Base-by-base conservation (phyloP, 1,140 invertebrate species). In the Bombus sibiricus region DNA sequence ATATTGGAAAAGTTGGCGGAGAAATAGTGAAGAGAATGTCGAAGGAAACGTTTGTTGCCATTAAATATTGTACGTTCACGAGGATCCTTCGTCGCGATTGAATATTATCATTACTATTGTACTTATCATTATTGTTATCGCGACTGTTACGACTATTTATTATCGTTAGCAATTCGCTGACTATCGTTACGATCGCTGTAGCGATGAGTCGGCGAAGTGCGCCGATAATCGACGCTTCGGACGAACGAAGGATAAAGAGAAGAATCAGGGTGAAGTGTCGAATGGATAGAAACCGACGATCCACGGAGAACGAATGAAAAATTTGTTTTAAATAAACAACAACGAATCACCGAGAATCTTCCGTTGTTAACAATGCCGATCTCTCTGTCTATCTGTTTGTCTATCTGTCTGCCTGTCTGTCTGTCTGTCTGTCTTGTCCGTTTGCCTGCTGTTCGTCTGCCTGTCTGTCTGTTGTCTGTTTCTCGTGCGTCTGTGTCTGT, bases 281-380 rank as follows among this genome's bases (percentile, higher is more conserved):
- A 37, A 53, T 53, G 25, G 64, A 64, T n/a, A 28, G 22, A 53
- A n/a, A 59, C 3, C 43, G 13, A 68, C 28, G 41, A 34, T 25
- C 25, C 41, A 41, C 34, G 68, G 37, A 57, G 34, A 59, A 41
- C 37, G 81, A 80, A 78, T 28, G 39, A 32, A 28, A 59, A 57
- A 89, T 90, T 92, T 92, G 91, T 94, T 94, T 94, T 92, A 92
- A 94, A 94, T 93, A 94, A 94, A 94, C 93, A 94, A 94, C 93
- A 94, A 94, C 93, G 93, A 94, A 94, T 94, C 91, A 93, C 87
- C 89, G 91, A 93, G 89, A 92, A 88, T 91, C 86, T 84, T 80
- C 89, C 80, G 88, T 93, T 90, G 80, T 88, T 85, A 73, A 89
- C 62, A 86, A 86, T 90, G 83, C 83, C 85, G 79, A 90, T 91